These are phyloP conservation scores for Indicator maculatus DNA, from an alignment of 2,113 vertebrate species.

Conservation along the genomic window DNA sequence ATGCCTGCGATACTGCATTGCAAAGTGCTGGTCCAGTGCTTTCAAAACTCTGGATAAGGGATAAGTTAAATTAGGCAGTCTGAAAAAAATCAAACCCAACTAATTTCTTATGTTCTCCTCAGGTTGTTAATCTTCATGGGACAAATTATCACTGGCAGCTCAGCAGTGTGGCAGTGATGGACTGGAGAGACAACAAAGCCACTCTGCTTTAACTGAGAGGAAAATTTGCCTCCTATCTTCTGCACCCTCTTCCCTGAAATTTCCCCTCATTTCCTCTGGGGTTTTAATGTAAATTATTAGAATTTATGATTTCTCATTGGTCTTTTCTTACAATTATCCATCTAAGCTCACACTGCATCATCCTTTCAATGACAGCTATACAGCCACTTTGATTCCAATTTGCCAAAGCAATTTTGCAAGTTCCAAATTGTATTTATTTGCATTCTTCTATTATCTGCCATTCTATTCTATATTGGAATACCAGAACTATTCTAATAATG, in stretches of 20 bases:
- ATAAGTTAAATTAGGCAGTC: background rate
- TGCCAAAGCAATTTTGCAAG: background rate
- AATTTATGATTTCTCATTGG: background rate
- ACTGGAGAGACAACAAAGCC: conserved; percentile 11
- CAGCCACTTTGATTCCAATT: background rate
- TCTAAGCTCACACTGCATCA: background rate
- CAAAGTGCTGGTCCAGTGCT: background rate
- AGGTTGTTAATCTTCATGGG: conserved; percentile 54
- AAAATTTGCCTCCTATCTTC: background rate
- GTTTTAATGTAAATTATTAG: background rate
- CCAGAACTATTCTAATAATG: background rate
- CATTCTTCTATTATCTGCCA: background rate
- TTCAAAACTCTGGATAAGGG: background rate
- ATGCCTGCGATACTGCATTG: background rate
- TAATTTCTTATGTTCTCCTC: conserved; percentile 21
- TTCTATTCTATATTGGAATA: background rate
- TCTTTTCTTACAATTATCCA: background rate
- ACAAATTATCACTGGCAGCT: conserved; percentile 30
- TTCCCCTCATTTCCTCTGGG: background rate
- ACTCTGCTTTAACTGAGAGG: background rate
- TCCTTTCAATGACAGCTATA: background rate
- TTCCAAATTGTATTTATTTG: background rate
- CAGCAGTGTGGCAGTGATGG: conserved; percentile 24
- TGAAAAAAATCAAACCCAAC: conserved; percentile 54
- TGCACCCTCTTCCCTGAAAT: background rate